Evolutionary conservation across 2,113 vertebrate species (phyloP).

Genomic region (Apistogramma diplotaenia): DNA sequence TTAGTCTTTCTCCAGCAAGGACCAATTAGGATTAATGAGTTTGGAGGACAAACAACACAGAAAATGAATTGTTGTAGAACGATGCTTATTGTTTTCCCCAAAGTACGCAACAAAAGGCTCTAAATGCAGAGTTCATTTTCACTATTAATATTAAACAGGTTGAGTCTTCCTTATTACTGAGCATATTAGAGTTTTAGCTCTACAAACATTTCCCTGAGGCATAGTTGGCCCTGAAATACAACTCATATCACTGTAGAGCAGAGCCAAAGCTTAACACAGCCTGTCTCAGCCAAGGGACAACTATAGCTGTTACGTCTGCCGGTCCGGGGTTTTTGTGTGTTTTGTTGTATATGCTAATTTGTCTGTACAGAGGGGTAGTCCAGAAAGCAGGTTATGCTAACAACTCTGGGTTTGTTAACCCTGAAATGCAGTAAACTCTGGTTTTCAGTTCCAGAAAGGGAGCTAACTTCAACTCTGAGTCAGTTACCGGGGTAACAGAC

Average conservation of each 20-base stretch:
- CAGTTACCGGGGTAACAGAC: too few relatives aligned
- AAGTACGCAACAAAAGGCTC: not conserved
- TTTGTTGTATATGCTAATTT: too few relatives aligned
- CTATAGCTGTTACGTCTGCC: too few relatives aligned
- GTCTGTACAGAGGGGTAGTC: too few relatives aligned
- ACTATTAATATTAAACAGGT: not conserved
- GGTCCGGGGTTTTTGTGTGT: too few relatives aligned
- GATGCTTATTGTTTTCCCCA: not conserved
- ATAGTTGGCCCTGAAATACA: not conserved
- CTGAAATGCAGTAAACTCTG: too few relatives aligned
- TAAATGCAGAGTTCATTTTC: not conserved
- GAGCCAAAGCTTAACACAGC: not conserved
- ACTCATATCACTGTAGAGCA: not conserved
- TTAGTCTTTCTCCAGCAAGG: not conserved
- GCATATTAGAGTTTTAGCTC: not conserved
- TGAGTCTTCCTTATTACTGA: not conserved
- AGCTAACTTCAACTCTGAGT: too few relatives aligned
- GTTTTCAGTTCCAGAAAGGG: too few relatives aligned
- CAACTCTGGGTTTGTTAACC: too few relatives aligned
- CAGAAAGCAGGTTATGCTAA: too few relatives aligned
- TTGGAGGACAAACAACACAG: not conserved
- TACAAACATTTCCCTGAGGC: not conserved
- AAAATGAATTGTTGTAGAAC: not conserved
- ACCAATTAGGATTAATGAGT: not conserved
- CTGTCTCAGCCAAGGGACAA: not conserved